Conservation (phyloP, 1,140 invertebrate species). For the Aphelinus atriplicis region DNA sequence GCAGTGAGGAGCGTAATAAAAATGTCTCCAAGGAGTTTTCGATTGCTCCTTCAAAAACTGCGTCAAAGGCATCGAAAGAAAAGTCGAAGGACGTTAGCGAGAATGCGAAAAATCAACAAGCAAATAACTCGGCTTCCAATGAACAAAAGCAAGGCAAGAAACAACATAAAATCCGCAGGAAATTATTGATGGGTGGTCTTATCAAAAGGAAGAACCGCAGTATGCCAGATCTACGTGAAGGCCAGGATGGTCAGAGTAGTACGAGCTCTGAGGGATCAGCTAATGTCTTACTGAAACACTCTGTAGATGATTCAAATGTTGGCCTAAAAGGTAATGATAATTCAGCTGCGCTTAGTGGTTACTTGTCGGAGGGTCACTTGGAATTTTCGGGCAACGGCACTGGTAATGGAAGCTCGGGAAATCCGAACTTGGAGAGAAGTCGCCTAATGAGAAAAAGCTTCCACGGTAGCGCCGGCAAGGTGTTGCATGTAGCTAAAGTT, state of each 20-base stretch:
- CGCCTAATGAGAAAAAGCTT: conserved; percentile 90
- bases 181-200: conserved; percentile 87
- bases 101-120: conserved; percentile 35
- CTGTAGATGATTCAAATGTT: conserved; percentile 79
- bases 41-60: conserved; percentile 68
- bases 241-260: conserved; percentile 66
- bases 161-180: conserved; percentile 89
- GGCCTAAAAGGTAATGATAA: conserved; percentile 72
- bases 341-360: conserved; percentile 75
- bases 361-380: conserved; percentile 86
- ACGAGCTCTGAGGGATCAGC: conserved; percentile 58
- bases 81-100: conserved; percentile 71
- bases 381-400: conserved; percentile 72
- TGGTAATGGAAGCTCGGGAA: conserved; percentile 68
- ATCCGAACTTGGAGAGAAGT: conserved; percentile 86
- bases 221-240: conserved; percentile 89
- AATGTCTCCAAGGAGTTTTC: conserved; percentile 75
- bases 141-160: conserved; percentile 84
- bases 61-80: conserved; percentile 69
- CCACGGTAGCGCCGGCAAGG: conserved; percentile 83
- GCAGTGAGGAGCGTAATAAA: conserved; percentile 84
- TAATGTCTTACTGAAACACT: conserved; percentile 66
- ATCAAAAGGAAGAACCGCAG: conserved; percentile 89
- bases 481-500: conserved; percentile 83
- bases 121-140: conserved; percentile 23